phyloP scores from a whole-genome alignment of 2,113 vertebrate species.

The Dromas ardeola region DNA sequence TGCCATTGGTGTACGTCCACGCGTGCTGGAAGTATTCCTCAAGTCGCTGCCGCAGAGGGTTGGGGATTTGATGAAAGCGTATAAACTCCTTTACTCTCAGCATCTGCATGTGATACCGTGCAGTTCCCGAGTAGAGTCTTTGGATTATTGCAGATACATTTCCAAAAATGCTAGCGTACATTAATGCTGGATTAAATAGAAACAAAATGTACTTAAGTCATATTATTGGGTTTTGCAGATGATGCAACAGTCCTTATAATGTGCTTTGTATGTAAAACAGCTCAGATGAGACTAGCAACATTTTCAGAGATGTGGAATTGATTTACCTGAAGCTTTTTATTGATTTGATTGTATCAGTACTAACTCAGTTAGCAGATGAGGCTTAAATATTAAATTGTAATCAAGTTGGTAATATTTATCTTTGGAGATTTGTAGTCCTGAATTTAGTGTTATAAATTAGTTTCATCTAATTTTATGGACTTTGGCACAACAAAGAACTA shows the following conservation, averaged over 20 bases:
- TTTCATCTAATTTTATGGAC: not conserved
- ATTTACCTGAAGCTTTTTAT: not conserved
- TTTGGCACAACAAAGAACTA: not conserved
- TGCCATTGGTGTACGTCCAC: conserved; percentile 98
- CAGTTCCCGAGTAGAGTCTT: conserved; percentile 95
- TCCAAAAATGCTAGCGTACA: conserved; percentile 99
- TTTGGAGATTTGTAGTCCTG: not conserved
- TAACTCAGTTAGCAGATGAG: not conserved
- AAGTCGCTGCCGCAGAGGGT: conserved; percentile 92
- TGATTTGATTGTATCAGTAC: not conserved
- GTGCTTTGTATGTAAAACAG: not conserved
- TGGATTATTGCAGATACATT: conserved; percentile 99
- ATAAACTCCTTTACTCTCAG: conserved; percentile 98
- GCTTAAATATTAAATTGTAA: not conserved
- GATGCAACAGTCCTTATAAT: not conserved
- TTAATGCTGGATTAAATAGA: conserved; percentile 86
- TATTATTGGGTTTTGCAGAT: not conserved
- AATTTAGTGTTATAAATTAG: not conserved
- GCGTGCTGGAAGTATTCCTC: conserved; percentile 99
- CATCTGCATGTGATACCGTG: conserved; percentile 98
- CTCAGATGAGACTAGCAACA: not conserved
- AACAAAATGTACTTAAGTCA: conserved; percentile 42
- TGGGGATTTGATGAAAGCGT: conserved; percentile 98
- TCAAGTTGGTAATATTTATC: not conserved
- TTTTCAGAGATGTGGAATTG: not conserved